Percentiles rank a stretch among this genome's conserved stretches.
These are phyloP conservation scores for Thelaira solivaga DNA, from an alignment of 2,888 invertebrate genomes.

Conservation along the genomic window DNA sequence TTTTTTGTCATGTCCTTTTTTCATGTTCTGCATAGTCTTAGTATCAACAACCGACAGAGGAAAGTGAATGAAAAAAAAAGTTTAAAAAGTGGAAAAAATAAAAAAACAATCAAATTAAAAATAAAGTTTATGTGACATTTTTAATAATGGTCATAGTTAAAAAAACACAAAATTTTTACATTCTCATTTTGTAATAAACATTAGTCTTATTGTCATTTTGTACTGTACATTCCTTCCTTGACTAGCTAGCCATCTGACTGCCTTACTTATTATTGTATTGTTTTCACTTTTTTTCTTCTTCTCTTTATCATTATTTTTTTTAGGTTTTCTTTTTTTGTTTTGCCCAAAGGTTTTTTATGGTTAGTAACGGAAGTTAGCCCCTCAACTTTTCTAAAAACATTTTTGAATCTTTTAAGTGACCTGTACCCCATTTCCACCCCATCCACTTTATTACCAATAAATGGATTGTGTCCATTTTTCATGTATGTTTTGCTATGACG, in stretches of 20 bases:
- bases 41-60: not conserved
- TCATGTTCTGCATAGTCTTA: not conserved
- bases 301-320: slow-evolving; percentile 2
- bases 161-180: slow-evolving; percentile 53
- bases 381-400: slow-evolving; percentile 29
- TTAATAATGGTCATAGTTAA: slow-evolving; percentile 62
- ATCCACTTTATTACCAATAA: slow-evolving; percentile 40
- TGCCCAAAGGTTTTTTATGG: slow-evolving; percentile 6
- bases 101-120: slow-evolving; percentile 62
- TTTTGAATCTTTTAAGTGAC: slow-evolving; percentile 35
- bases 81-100: too few species aligned
- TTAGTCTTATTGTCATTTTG: slow-evolving; percentile 60
- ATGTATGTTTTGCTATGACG: slow-evolving; percentile 58
- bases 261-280: not conserved
- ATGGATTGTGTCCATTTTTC: slow-evolving; percentile 59
- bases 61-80: slow-evolving; percentile 2
- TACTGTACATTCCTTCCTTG: slow-evolving; percentile 27
- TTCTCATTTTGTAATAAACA: slow-evolving; percentile 59
- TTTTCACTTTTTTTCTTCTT: not conserved
- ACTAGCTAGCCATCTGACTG: too few species aligned
- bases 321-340: not conserved
- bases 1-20: slow-evolving; percentile 35
- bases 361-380: not conserved
- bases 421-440: not conserved
- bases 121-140: slow-evolving; percentile 63